Evolutionary conservation across 2,888 invertebrate species (phyloP), one percentile per base, ranked within the genome.

Genomic region (Cheilosia impressa): DNA sequence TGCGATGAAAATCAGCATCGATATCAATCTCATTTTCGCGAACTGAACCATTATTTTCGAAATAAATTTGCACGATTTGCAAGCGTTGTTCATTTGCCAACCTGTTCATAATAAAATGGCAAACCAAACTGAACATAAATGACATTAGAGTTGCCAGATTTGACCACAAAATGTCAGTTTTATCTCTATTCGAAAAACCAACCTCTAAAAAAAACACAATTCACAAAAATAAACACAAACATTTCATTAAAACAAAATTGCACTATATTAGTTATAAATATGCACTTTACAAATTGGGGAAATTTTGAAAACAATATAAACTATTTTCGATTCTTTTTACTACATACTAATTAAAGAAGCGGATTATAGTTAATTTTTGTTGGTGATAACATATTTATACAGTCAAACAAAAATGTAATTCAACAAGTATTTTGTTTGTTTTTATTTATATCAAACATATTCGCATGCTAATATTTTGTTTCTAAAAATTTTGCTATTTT

Each of bases 241-340:
- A 38, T 13, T 13, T 13, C 4, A 38, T 38, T 45, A 43, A 31
- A 73, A 73, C 62, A 73, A 73, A 73, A 73, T 73, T 73, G 62
- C 62, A 63, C 72, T 73, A 62, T 73, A 73, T 73, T 73, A 53
- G 10, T 43, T 45, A 73, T 63, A 73, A 41, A 53, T 73, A 52
- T 27, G 62, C 17, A 43, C 27, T 27, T 62, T 43, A 62, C 63
- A 63, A 55, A 63, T 43, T 31, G 27, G 43, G 22, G 31, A 31
- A 2, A 31, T 9, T 31, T 31, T 31, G 31, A 22, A 72, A 53
- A 60, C 22, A 73, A 72, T 19, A 17, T 52, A 62, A 73, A 73
- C 53, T 24, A 43, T 15, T 34, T 22, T 60, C 22, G 13, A 55
- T 34, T 15, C 19, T 17, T 47, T 53, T 57, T 34, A 31, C n/a